phyloP scores from a whole-genome alignment of 2,113 vertebrate species.

The Turnix velox region DNA sequence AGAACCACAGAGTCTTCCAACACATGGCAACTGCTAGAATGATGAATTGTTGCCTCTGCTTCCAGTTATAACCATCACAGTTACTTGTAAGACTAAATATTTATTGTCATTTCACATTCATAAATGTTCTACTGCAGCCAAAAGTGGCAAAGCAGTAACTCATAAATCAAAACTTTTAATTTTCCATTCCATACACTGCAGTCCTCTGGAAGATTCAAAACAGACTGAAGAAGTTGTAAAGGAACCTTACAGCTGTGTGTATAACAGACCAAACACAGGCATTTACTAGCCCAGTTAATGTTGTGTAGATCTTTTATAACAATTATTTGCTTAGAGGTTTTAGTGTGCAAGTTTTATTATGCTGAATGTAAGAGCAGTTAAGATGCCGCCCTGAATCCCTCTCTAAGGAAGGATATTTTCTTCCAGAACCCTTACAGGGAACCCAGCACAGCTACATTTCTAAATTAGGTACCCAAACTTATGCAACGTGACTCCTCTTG shows the following conservation, averaged over 20 bases:
- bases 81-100: neutral
- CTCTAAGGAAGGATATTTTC: neutral
- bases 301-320: neutral
- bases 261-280: neutral
- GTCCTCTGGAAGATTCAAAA: neutral
- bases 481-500: accelerated
- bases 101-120: neutral
- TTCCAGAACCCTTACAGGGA: neutral
- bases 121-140: neutral
- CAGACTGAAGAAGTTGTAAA: neutral
- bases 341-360: neutral
- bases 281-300: neutral
- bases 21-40: neutral
- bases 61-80: neutral
- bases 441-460: neutral
- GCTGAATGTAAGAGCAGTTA: neutral
- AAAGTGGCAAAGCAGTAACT: conserved; percentile 26
- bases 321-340: neutral
- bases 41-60: conserved; percentile 30
- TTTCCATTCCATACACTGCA: conserved; percentile 1
- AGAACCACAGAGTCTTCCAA: neutral
- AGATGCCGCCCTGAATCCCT: neutral
- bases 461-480: neutral
- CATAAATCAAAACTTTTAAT: conserved; percentile 44
- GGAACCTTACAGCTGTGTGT: neutral